Conservation (phyloP, 2,888 invertebrate genomes). For the Sabellastarte sp. region DNA sequence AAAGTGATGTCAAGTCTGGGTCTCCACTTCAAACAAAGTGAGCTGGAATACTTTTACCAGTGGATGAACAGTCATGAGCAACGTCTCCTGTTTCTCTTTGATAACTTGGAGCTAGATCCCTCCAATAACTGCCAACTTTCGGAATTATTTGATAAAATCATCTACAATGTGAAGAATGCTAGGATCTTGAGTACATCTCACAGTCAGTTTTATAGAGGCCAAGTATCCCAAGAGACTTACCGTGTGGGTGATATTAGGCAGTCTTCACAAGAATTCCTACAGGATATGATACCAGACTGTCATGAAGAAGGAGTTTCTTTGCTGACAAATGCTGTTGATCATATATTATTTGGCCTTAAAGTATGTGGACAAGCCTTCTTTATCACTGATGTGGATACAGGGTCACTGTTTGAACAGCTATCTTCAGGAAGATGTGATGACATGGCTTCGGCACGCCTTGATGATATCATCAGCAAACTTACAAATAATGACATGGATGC, state of each 20-base stretch:
- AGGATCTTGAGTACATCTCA: conserved; percentile 18
- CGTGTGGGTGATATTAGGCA: conserved; percentile 16
- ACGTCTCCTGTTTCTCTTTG: conserved; percentile 22
- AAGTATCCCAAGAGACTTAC: conserved; percentile 7
- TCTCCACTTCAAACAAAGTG: conserved; percentile 14
- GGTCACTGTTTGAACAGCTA: conserved; percentile 15
- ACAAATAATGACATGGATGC: neutral
- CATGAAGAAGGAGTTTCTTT: conserved; percentile 18
- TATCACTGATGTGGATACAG: conserved; percentile 16
- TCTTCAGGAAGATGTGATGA: neutral
- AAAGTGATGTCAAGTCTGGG: conserved; percentile 14
- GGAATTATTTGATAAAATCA: conserved; percentile 14
- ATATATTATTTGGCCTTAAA: conserved; percentile 17
- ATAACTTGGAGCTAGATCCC: conserved; percentile 22
- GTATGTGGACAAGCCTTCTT: conserved; percentile 1
- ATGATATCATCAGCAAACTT: neutral
- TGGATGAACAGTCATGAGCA: conserved; percentile 26
- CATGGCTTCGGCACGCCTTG: neutral
- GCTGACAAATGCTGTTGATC: conserved; percentile 14
- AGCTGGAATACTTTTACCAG: conserved; percentile 16
- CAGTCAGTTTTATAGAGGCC: conserved; percentile 10
- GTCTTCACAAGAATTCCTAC: conserved; percentile 13
- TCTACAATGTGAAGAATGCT: conserved; percentile 15
- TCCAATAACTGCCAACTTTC: conserved; percentile 13
- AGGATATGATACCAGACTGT: conserved; percentile 21